Percentiles rank a stretch among this genome's conserved stretches.
Evolutionary conservation across 1,140 invertebrate genomes (phyloP).

Genomic region (Thalassaphorura encarpata): DNA sequence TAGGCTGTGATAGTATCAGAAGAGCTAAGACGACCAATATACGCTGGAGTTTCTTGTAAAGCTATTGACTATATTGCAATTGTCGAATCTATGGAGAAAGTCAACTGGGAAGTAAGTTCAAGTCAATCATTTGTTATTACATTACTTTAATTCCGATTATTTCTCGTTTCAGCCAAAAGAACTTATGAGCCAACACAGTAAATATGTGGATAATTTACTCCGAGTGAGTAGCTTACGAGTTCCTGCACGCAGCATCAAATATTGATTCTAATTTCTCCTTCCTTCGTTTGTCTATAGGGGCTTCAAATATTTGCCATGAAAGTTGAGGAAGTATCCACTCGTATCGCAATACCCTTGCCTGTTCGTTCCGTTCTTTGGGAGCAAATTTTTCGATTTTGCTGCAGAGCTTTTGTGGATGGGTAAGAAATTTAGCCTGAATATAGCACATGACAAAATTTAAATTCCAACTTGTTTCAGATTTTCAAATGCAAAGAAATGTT

Average conservation of each 20-base stretch:
- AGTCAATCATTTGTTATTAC: background rate
- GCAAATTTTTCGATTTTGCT: constrained; percentile 68
- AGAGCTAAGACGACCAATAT: constrained; percentile 42
- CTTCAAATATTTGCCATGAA: constrained; percentile 66
- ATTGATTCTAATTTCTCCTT: background rate
- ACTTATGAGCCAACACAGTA: constrained; percentile 89
- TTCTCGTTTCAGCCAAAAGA: constrained; percentile 56
- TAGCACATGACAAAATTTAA: background rate
- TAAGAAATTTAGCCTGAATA: constrained; percentile 37
- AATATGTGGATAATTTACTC: constrained; percentile 53
- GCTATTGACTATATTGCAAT: constrained; percentile 77
- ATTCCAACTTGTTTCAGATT: constrained; percentile 49
- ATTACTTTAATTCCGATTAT: too few species aligned
- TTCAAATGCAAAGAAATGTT: constrained; percentile 83
- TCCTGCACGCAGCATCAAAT: background rate
- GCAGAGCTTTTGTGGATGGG: constrained; percentile 85
- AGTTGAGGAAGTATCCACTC: constrained; percentile 55
- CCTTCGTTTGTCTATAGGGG: constrained; percentile 57
- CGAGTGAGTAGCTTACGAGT: background rate
- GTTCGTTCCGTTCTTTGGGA: constrained; percentile 66
- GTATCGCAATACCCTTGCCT: constrained; percentile 58
- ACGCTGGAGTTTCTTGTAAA: constrained; percentile 69
- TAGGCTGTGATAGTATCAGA: constrained; percentile 46
- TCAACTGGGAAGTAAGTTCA: constrained; percentile 71
- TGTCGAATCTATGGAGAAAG: constrained; percentile 72